Conservation (phyloP, 2,797 vertebrate species). For the Cryptoprocta ferox region DNA sequence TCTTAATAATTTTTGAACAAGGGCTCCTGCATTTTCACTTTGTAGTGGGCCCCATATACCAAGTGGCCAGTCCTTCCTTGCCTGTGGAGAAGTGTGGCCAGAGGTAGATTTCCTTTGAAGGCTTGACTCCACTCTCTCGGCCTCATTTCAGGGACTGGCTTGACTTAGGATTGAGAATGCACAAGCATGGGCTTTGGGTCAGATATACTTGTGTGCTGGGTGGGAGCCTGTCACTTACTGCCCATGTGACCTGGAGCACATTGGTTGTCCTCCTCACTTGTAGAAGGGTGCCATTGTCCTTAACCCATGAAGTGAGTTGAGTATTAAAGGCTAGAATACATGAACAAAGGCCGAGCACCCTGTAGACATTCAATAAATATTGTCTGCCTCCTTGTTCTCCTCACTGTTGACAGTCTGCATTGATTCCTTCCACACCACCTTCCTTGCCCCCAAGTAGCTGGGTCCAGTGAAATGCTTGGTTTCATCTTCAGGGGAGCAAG, state of each 20-base stretch:
- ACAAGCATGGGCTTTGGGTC: not conserved
- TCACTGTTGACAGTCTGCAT: not conserved
- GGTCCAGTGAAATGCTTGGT: slow-evolving; percentile 35
- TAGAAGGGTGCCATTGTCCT: not conserved
- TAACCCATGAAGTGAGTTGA: not conserved
- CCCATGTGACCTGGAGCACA: not conserved
- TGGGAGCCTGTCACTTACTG: not conserved
- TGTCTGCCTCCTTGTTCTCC: not conserved
- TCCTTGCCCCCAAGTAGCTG: not conserved
- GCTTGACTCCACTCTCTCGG: not conserved
- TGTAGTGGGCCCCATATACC: not conserved
- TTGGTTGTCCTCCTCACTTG: not conserved
- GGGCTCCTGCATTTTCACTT: not conserved
- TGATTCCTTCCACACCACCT: not conserved
- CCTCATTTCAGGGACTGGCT: not conserved
- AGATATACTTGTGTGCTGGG: not conserved
- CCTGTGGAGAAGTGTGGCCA: not conserved
- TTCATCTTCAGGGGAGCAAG: slow-evolving; percentile 67
- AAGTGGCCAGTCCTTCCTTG: not conserved
- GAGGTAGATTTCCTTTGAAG: not conserved
- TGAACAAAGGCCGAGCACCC: not conserved
- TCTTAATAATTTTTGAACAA: not conserved
- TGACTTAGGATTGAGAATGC: not conserved
- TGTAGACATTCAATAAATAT: not conserved
- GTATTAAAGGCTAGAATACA: not conserved